A percentile compares a stretch with the other conserved stretches of the same genome.
Evolutionary conservation across 1,140 invertebrate genomes (phyloP).

Genomic region (Drosophila simulans): DNA sequence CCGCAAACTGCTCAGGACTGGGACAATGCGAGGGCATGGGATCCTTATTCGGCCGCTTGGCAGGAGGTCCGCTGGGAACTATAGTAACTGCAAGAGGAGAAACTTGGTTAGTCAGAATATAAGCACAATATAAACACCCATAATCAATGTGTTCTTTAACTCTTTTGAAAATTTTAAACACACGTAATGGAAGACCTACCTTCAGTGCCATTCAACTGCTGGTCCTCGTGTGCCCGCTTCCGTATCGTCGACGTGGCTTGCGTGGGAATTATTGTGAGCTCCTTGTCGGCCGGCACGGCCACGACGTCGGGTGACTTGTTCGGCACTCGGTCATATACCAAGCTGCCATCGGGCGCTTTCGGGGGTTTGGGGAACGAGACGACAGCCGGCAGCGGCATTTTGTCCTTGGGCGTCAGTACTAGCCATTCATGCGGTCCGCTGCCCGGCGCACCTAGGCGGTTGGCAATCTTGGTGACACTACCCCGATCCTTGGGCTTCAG

Average conservation of each 20-base stretch:
- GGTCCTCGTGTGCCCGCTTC: constrained; percentile 90
- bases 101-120: constrained; percentile 1
- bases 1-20: constrained; percentile 88
- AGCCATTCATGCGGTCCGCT: constrained; percentile 91
- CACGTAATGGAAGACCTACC: constrained; percentile 26
- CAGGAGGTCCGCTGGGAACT: constrained; percentile 87
- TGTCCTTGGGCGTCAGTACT: constrained; percentile 90
- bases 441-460: constrained; percentile 89
- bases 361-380: constrained; percentile 95
- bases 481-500: constrained; percentile 87
- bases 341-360: constrained; percentile 93
- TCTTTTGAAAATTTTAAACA: no score
- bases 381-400: constrained; percentile 91
- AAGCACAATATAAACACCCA: neutral
- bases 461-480: constrained; percentile 91
- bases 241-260: constrained; percentile 86
- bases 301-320: constrained; percentile 90
- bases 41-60: constrained; percentile 89
- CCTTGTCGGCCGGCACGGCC: constrained; percentile 80
- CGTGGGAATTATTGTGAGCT: constrained; percentile 81
- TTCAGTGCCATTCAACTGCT: constrained; percentile 90
- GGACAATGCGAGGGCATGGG: constrained; percentile 88
- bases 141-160: no score
- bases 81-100: constrained; percentile 66
- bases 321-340: constrained; percentile 92